Percentiles rank a stretch among this genome's conserved stretches.
phyloP scores from a whole-genome alignment of 2,797 vertebrate species.

The Spondyliosoma cantharus region DNA sequence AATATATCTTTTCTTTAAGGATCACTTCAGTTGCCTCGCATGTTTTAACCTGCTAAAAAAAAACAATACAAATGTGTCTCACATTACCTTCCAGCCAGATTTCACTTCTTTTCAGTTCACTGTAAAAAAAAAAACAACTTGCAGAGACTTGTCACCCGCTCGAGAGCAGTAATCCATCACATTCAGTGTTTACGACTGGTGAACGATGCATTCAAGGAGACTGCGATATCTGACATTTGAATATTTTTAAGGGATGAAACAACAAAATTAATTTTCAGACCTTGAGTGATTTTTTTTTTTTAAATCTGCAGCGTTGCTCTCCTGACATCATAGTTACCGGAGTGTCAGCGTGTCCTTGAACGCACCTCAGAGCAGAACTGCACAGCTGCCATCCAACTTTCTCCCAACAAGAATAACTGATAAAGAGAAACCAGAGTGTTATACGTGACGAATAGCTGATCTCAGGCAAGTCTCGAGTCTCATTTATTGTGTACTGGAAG shows the following conservation, averaged over 20 bases:
- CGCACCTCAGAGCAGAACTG: constrained; percentile 3
- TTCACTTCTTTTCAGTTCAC: constrained; percentile 24
- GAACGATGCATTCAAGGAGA: constrained; percentile 39
- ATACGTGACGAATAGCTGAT: not conserved
- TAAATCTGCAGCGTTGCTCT: not conserved
- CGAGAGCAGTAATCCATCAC: constrained; percentile 5
- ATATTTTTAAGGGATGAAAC: constrained; percentile 9
- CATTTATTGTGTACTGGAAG: constrained; percentile 14
- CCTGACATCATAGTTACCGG: not conserved
- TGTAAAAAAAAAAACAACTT: not conserved
- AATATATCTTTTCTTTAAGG: not conserved
- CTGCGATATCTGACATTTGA: not conserved
- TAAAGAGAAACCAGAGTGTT: not conserved
- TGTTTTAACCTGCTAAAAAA: constrained; percentile 26
- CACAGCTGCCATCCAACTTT: not conserved
- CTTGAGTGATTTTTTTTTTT: constrained; percentile 14
- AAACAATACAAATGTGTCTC: constrained; percentile 21
- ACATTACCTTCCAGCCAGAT: not conserved
- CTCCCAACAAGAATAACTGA: not conserved
- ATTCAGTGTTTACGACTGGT: not conserved
- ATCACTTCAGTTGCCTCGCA: constrained; percentile 39
- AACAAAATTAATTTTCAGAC: constrained; percentile 22
- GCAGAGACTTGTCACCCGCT: constrained; percentile 15
- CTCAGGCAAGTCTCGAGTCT: not conserved
- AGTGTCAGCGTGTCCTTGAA: constrained; percentile 37